Evolutionary conservation across 2,113 vertebrate species (phyloP).

Genomic region (Pterocles burchelli): DNA sequence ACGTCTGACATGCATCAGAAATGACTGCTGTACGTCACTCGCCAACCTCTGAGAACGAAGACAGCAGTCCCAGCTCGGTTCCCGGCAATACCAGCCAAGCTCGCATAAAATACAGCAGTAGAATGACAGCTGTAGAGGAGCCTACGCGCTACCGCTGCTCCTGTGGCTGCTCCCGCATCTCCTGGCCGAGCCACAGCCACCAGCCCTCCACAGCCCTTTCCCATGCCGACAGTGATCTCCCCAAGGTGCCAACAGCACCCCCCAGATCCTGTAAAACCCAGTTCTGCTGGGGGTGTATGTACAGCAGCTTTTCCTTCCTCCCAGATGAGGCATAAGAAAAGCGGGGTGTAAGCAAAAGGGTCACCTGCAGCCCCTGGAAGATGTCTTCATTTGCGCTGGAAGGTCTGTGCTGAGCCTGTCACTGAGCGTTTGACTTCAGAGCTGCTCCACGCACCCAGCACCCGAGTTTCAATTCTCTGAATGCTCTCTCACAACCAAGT

Average conservation of each 20-base stretch:
- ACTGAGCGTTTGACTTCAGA: background rate
- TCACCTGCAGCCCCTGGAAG: background rate
- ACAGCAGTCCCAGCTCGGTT: background rate
- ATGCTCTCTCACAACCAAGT: background rate
- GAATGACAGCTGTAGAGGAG: background rate
- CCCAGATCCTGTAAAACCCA: background rate
- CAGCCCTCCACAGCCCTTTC: background rate
- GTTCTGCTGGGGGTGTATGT: background rate
- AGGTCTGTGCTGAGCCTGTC: background rate
- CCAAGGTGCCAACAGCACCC: background rate
- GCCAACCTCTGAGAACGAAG: background rate
- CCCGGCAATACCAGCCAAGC: background rate
- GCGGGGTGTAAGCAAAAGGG: background rate
- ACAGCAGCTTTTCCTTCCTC: background rate
- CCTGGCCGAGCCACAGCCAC: rapidly evolving
- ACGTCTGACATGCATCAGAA: background rate
- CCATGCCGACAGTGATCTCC: background rate
- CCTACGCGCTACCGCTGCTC: background rate
- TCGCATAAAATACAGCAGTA: rapidly evolving
- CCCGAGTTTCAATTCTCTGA: background rate
- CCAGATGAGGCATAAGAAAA: background rate
- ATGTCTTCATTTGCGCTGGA: background rate
- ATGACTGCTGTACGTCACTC: background rate
- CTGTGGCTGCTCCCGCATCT: background rate
- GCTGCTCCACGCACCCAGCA: background rate